Percentiles rank a stretch among this genome's conserved stretches.
phyloP scores from a whole-genome alignment of 2,113 vertebrate genomes.

The Numenius arquata region DNA sequence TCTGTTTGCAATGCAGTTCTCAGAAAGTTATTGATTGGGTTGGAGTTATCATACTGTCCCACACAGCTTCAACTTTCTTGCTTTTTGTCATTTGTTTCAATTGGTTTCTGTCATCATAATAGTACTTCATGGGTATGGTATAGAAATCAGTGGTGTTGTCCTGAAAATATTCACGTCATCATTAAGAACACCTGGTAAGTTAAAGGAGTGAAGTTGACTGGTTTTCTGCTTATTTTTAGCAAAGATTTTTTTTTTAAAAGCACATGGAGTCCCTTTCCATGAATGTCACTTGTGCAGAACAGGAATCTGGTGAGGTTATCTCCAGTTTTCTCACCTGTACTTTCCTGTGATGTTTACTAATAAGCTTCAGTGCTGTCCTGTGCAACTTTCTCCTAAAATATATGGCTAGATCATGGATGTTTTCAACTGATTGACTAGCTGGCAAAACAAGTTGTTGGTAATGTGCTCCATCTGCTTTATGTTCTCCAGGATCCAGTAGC shows the following conservation, averaged over 20 bases:
- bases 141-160: not conserved
- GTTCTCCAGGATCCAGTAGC: constrained; percentile 49
- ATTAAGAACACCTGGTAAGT: not conserved
- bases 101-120: not conserved
- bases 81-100: not conserved
- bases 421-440: constrained; percentile 42
- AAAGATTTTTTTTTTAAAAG: not conserved
- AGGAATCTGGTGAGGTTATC: not conserved
- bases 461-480: constrained; percentile 51
- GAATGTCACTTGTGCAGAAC: not conserved
- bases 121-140: not conserved
- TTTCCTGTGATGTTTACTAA: not conserved
- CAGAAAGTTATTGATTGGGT: not conserved
- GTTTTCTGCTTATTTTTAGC: not conserved
- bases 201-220: not conserved
- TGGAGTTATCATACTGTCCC: not conserved
- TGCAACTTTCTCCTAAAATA: not conserved
- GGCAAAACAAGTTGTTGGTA: constrained; percentile 25
- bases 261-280: not conserved
- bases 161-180: not conserved
- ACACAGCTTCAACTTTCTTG: not conserved
- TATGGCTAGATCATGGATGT: not conserved
- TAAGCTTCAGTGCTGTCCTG: not conserved
- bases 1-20: not conserved
- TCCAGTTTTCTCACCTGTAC: not conserved